phyloP scores from a whole-genome alignment of 2,888 invertebrate genomes.

The Sinelater perroti region DNA sequence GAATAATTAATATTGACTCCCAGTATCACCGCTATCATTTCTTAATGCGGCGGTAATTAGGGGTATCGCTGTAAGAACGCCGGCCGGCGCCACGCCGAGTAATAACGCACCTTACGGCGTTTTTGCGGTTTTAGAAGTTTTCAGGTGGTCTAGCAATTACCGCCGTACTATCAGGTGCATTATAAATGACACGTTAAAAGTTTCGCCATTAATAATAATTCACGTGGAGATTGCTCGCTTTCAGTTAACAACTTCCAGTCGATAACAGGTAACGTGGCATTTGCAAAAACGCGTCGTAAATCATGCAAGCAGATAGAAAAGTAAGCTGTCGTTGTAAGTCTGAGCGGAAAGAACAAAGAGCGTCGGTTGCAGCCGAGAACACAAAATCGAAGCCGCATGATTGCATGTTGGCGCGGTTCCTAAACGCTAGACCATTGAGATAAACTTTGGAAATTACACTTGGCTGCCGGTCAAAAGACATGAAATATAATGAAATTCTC shows the following conservation, averaged over 20 bases:
- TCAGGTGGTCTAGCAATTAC: background rate
- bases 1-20: conserved; percentile 58
- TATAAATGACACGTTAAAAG: conserved; percentile 7
- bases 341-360: conserved; percentile 26
- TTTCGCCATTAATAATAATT: conserved; percentile 12
- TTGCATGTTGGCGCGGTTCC: conserved; percentile 31
- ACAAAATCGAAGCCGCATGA: conserved; percentile 28
- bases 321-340: conserved; percentile 15
- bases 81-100: too few relatives aligned
- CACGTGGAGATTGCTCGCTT: conserved; percentile 17
- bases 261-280: conserved; percentile 23
- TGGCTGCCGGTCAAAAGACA: conserved; percentile 29
- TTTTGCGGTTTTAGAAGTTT: conserved; percentile 3
- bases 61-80: conserved; percentile 26
- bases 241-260: conserved; percentile 20
- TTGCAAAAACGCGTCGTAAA: conserved; percentile 11
- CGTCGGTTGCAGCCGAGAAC: conserved; percentile 17
- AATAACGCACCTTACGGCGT: background rate
- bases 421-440: conserved; percentile 31
- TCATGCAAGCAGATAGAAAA: conserved; percentile 25
- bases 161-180: background rate
- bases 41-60: conserved; percentile 48
- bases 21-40: conserved; percentile 51
- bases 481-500: conserved; percentile 25
- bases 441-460: conserved; percentile 29